Evolutionary conservation across 2,888 invertebrate genomes (phyloP), one percentile per base, ranked within the genome.

Genomic region (Blastobasis lacticolella): DNA sequence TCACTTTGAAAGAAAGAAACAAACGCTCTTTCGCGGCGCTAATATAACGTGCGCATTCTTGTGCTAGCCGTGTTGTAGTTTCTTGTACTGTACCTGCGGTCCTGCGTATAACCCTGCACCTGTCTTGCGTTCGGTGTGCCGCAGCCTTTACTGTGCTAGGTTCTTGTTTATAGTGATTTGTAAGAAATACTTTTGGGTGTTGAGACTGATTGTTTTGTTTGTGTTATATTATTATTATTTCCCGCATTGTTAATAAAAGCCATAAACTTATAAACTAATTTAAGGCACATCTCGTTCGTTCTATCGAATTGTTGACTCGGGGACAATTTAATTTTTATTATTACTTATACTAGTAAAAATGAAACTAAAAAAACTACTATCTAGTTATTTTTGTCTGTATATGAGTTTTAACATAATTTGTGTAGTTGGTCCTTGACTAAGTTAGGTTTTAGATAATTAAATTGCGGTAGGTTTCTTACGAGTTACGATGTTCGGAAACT

Each of bases 141-240:
- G 3, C 23, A 23, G 23, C 23, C 23, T 2, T 23, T 23, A 23
- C 23, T 23, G 23, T 23, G 23, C 23, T 23, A 23, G 45, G 45
- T 43, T 10, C 64, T 69, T 74, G 74, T 81, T 83, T 81, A 7
- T 42, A 72, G 71, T 78, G 75, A 73, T 78, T 69, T 76, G 73
- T 73, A 72, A 73, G 73, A 67, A 63, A 73, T 73, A 68, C 81
- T 84, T 74, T 87, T 78, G 77, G 83, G 80, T 80, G 86, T 86
- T 86, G 87, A 87, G 88, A 88, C 87, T 88, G 88, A 87, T 87
- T 86, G 85, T 86, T 86, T 87, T 86, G 86, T 86, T 87, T 85
- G 78, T 84, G 83, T 86, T 86, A 81, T 84, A 75, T 78, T 23
- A 78, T 79, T 75, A 84, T 85, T 85, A 84, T 84, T 85, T 85